Evolutionary conservation across 1,140 invertebrate genomes (phyloP), one percentile per base, ranked within the genome.

Genomic region (Apis dorsata): DNA sequence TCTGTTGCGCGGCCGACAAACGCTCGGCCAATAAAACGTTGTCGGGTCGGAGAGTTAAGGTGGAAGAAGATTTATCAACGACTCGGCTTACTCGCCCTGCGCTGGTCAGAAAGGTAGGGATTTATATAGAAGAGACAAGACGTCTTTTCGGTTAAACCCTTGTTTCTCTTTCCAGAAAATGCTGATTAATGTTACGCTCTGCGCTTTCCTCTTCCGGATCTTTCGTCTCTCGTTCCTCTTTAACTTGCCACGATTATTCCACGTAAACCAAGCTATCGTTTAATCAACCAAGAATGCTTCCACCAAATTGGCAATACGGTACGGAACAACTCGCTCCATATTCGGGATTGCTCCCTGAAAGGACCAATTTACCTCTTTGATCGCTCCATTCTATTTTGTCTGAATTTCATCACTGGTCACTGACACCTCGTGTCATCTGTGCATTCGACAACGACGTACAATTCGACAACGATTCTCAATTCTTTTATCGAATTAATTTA

Each of bases 251-350:
- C 55, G 28, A 53, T 28, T 44, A 8, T 51, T 62, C 44, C 19
- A 12, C 59, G 77, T 1, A 28, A 28, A 28, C 15, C 62, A 9
- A 81, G 53, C 24, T 53, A 62, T 65, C 19, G 71, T 75, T 81
- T 75, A 81, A 81, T 81, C 79, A 75, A 21, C 71, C 62, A 75
- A 65, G 79, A 34, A 81, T 34, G 79, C 53, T 44, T 49, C n/a
- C 24, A 17, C 19, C 28, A 57, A 75, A 75, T 15, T 17, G 28
- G n/a, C 68, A 24, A 49, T 24, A 9, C 3, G 24, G 17, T 15
- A 5, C 3, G 24, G 17, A 11, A 5, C 21, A 24, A 34, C 57
- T 19, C 60, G 70, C 1, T 19, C 17, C 70, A 53, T 57, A 55
- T 66, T 4, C 62, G 3, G 28, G 51, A 73, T 81, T 59, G 19